Percentiles rank a stretch among this genome's conserved stretches.
phyloP scores from a whole-genome alignment of 2,797 vertebrate species.

The Xiphophorus birchmanni region DNA sequence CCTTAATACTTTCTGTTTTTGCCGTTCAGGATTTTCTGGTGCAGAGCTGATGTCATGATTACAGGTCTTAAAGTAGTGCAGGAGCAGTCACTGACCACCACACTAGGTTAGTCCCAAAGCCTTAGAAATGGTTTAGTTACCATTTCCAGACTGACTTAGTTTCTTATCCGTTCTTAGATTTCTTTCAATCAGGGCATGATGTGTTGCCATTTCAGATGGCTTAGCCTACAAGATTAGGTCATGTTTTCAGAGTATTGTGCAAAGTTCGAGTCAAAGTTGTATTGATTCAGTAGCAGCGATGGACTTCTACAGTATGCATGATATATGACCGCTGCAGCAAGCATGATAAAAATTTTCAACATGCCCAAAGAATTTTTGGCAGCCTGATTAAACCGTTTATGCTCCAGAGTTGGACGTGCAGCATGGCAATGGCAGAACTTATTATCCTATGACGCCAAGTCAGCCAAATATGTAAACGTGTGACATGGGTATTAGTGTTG shows the following conservation, averaged over 20 bases:
- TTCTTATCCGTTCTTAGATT: no score
- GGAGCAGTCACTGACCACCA: neutral
- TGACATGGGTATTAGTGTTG: neutral
- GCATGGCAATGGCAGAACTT: neutral
- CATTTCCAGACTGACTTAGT: no score
- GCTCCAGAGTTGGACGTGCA: neutral
- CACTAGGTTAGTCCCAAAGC: neutral
- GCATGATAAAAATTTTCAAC: neutral
- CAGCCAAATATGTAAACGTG: neutral
- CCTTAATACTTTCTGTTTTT: neutral
- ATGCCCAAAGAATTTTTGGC: neutral
- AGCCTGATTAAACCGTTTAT: neutral
- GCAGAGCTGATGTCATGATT: neutral
- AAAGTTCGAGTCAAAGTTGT: no score
- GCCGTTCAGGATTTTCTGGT: neutral
- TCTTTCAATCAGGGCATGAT: no score
- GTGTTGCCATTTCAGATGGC: neutral
- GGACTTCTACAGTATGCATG: neutral
- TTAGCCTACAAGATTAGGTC: neutral
- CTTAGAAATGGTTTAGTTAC: no score
- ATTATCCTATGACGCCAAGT: neutral
- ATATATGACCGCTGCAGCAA: neutral
- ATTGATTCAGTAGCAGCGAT: no score
- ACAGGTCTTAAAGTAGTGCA: neutral
- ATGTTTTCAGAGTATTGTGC: no score